phyloP scores from a whole-genome alignment of 2,888 invertebrate genomes.

The Cephus spinipes region DNA sequence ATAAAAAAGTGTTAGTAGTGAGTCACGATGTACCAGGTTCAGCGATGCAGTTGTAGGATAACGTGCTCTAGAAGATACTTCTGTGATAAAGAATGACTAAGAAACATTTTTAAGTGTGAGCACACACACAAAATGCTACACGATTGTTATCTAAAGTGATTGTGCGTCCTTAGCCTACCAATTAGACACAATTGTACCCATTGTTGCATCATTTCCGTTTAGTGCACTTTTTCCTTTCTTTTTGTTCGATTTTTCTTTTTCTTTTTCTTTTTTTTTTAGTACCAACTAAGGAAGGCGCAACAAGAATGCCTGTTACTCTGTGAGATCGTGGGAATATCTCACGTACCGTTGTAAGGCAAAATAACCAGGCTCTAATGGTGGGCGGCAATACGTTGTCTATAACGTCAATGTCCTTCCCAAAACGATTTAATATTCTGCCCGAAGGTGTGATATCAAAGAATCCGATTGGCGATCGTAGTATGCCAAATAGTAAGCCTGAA shows the following conservation, averaged over 20 bases:
- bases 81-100: not conserved
- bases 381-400: slow-evolving; percentile 79
- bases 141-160: not conserved
- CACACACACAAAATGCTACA: not conserved
- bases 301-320: not conserved
- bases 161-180: not conserved
- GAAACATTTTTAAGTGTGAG: not conserved
- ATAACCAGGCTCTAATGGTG: slow-evolving; percentile 77
- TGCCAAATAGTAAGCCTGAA: slow-evolving; percentile 73
- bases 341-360: slow-evolving; percentile 63
- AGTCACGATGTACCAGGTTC: not conserved
- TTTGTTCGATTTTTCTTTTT: not conserved
- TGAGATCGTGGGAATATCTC: slow-evolving; percentile 43
- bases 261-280: not conserved
- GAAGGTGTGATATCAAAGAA: slow-evolving; percentile 87
- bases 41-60: not conserved
- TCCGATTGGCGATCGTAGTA: slow-evolving; percentile 76
- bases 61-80: not conserved
- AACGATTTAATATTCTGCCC: slow-evolving; percentile 83
- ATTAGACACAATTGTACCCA: slow-evolving; percentile 41
- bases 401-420: slow-evolving; percentile 80
- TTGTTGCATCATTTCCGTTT: slow-evolving; percentile 46
- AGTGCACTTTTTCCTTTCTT: not conserved
- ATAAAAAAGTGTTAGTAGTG: not conserved
- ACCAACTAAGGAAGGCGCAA: not conserved